Percentiles rank a stretch among this genome's conserved stretches.
Conservation (phyloP, 2,888 invertebrate species). For the Rhodophaea formosa region DNA sequence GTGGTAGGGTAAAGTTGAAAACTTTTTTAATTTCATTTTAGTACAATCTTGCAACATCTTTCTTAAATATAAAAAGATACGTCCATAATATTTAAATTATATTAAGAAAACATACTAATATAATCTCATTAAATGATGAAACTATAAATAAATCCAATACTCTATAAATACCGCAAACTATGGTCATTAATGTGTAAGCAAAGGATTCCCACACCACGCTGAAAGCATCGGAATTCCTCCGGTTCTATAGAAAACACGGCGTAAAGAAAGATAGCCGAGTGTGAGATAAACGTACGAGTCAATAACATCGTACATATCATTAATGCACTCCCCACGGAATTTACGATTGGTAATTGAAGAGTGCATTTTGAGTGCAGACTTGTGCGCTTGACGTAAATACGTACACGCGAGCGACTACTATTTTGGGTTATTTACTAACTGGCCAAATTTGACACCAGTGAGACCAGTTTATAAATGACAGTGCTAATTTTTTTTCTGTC, state of each 20-base stretch:
- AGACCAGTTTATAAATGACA: too few species aligned
- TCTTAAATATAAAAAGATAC: too few species aligned
- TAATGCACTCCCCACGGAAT: conserved; percentile 63
- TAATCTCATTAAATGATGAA: too few species aligned
- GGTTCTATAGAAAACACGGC: conserved; percentile 4
- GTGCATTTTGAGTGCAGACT: conserved; percentile 42
- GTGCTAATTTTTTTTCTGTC: too few species aligned
- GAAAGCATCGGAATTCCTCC: conserved; percentile 6
- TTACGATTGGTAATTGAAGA: conserved; percentile 78
- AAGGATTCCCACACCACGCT: conserved; percentile 12
- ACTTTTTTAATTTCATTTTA: not conserved
- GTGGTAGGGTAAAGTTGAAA: not conserved
- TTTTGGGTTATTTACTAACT: not conserved
- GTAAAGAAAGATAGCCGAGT: conserved; percentile 21
- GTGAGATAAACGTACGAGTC: conserved; percentile 17
- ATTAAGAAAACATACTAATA: too few species aligned
- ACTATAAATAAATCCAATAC: too few species aligned
- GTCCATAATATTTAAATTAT: too few species aligned
- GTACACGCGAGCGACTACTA: conserved; percentile 53
- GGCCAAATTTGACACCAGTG: too few species aligned
- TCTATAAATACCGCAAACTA: too few species aligned
- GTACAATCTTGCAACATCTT: too few species aligned
- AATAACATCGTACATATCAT: conserved; percentile 40
- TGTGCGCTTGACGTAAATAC: conserved; percentile 48
- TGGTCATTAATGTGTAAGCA: not conserved